Conservation (phyloP, 2,888 invertebrate species). For the Parnassius smintheus region DNA sequence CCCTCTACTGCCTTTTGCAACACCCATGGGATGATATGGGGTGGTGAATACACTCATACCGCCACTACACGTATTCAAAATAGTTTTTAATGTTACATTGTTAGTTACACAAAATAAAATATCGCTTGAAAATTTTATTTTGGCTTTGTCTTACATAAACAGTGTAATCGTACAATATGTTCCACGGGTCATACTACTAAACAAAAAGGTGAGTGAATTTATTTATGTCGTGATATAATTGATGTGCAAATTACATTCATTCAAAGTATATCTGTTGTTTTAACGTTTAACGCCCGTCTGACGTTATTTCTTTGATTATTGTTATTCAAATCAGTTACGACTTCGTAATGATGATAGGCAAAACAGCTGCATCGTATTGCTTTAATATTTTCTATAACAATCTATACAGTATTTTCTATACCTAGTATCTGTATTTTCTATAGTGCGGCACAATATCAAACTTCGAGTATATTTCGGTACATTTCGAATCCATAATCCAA, state of each 20-base stretch:
- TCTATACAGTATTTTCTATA: no score
- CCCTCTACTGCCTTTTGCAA: no score
- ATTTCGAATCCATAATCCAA: no score
- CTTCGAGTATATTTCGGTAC: no score
- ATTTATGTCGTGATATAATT: slow-evolving; percentile 2
- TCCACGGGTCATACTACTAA: not conserved
- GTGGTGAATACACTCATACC: no score
- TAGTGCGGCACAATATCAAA: no score
- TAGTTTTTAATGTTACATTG: no score
- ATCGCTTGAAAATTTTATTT: no score
- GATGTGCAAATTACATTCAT: slow-evolving; percentile 10
- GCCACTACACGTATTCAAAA: no score
- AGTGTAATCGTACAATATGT: not conserved
- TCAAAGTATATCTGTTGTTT: slow-evolving; percentile 4
- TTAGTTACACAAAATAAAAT: no score
- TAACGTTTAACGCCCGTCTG: not conserved
- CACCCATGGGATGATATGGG: no score
- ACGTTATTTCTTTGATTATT: slow-evolving; percentile 8
- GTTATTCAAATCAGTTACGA: slow-evolving; percentile 16
- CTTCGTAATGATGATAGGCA: slow-evolving; percentile 7
- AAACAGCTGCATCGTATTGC: slow-evolving; percentile 3
- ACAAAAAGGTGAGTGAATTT: not conserved
- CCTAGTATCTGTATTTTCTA: no score
- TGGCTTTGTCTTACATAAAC: not conserved
- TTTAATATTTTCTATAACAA: not conserved